These are phyloP conservation scores for Drosophila siamana DNA, from an alignment of 2,888 invertebrate species.

Conservation along the genomic window DNA sequence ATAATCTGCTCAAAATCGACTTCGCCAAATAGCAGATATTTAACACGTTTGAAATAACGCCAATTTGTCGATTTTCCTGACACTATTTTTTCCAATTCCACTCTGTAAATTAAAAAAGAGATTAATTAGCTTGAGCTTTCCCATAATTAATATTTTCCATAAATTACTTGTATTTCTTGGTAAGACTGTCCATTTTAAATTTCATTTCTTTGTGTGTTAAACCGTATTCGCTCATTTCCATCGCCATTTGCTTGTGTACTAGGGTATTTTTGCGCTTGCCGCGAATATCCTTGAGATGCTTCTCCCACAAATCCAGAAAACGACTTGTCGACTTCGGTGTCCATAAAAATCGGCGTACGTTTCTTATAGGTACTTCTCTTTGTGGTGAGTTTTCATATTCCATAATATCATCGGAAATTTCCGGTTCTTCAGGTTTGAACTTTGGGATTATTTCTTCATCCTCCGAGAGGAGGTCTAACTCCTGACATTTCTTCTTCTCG, in stretches of 20 bases:
- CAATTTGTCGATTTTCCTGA: conserved; percentile 47
- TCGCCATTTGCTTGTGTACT: conserved; percentile 52
- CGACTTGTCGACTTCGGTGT: conserved; percentile 58
- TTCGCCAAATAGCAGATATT: conserved; percentile 40
- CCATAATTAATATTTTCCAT: not conserved
- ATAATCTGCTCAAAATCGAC: conserved; percentile 53
- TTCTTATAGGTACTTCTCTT: not conserved
- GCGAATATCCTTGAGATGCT: conserved; percentile 49
- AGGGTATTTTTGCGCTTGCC: conserved; percentile 41
- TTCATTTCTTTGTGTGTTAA: conserved; percentile 47
- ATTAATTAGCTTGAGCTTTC: not conserved
- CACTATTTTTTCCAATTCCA: conserved; percentile 42
- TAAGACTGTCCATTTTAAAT: conserved; percentile 61
- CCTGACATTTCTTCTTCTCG: conserved; percentile 19
- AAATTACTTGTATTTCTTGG: conserved; percentile 55
- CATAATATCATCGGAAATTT: not conserved
- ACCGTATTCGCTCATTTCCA: conserved; percentile 48
- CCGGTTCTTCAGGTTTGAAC: not conserved
- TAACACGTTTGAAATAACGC: conserved; percentile 50
- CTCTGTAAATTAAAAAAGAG: conserved; percentile 19
- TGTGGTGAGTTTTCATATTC: not conserved
- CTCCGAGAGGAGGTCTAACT: conserved; percentile 39
- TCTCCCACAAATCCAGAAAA: conserved; percentile 58
- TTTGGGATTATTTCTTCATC: conserved; percentile 16
- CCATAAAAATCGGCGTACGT: conserved; percentile 46